Conservation (phyloP, 2,797 vertebrate species). For the Coluber constrictor region DNA sequence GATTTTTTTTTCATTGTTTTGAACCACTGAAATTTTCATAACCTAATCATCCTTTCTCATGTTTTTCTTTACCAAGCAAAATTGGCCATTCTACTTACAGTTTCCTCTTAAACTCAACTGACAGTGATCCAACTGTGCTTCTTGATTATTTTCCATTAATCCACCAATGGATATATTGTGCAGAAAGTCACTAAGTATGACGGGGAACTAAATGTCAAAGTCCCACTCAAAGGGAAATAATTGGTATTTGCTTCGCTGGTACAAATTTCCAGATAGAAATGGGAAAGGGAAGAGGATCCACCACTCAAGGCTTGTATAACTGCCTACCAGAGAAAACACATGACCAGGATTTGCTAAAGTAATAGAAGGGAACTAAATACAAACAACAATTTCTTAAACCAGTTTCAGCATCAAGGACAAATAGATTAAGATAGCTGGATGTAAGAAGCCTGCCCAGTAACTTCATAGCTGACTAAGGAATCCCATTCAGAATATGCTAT, state of each 20-base stretch:
- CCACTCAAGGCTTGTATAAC: background rate
- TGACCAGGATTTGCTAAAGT: background rate
- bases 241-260: background rate
- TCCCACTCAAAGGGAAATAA: background rate
- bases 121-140: background rate
- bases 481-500: background rate
- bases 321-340: background rate
- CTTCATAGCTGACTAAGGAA: background rate
- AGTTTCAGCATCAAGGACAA: background rate
- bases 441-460: background rate
- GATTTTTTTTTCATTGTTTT: background rate
- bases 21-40: background rate
- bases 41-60: background rate
- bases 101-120: background rate
- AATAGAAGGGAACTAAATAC: background rate
- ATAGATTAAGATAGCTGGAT: too few relatives aligned
- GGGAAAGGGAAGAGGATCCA: background rate
- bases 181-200: background rate
- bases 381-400: background rate
- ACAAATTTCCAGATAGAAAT: background rate
- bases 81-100: background rate
- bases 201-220: background rate
- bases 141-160: background rate
- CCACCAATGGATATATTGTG: background rate
- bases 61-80: background rate